A percentile compares a stretch with the other conserved stretches of the same genome.
phyloP scores from a whole-genome alignment of 2,797 vertebrate species.

The Arrhamphus sclerolepis region DNA sequence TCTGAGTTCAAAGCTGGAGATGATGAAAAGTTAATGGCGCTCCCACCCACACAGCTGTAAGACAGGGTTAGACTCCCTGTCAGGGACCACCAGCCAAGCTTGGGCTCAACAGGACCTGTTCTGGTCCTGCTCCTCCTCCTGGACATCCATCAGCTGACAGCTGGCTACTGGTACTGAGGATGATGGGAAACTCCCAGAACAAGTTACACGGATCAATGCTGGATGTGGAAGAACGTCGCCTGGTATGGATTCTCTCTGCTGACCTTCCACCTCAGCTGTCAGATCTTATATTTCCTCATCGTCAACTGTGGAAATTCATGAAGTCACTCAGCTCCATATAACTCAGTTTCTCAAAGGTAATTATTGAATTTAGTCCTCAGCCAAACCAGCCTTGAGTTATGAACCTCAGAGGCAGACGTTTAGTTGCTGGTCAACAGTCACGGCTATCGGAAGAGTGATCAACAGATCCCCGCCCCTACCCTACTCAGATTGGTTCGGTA shows the following conservation, averaged over 20 bases:
- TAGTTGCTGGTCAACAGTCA: no score
- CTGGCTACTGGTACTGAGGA: constrained; percentile 34
- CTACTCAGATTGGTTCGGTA: no score
- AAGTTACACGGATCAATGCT: constrained; percentile 50
- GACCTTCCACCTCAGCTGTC: constrained; percentile 51
- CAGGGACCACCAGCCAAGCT: constrained; percentile 51
- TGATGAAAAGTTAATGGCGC: constrained; percentile 60
- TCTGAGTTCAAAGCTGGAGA: background rate
- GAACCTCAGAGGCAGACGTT: no score
- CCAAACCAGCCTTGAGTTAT: no score
- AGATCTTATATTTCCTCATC: constrained; percentile 2
- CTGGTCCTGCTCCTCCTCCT: no score
- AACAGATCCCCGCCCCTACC: no score
- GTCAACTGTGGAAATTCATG: no score
- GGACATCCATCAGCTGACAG: constrained; percentile 34
- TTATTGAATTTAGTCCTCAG: no score
- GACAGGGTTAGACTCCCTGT: constrained; percentile 38
- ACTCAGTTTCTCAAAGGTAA: no score
- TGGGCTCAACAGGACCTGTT: constrained; percentile 16
- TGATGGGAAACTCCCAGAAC: constrained; percentile 30
- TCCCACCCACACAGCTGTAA: constrained; percentile 48
- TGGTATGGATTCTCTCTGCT: constrained; percentile 27
- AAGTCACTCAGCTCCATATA: no score
- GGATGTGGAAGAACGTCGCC: constrained; percentile 4
- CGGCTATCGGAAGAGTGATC: no score